Evolutionary conservation across 2,888 invertebrate genomes (phyloP).

Genomic region (Mythimna ferrago): DNA sequence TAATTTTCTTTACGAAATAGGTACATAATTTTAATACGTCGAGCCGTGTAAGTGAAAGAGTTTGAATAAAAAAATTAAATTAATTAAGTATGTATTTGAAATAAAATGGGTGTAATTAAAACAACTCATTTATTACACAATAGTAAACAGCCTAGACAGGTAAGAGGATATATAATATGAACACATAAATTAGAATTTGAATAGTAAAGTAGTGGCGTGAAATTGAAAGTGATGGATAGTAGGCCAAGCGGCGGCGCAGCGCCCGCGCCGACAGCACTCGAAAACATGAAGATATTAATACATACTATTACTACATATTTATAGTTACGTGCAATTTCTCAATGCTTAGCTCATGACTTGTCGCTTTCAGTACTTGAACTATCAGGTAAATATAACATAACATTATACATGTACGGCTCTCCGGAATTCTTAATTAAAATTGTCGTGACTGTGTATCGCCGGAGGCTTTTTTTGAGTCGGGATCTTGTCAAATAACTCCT

Average conservation of each 20-base stretch:
- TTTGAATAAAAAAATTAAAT: background rate
- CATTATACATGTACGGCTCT: too few species aligned
- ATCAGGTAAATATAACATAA: too few species aligned
- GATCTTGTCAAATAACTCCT: too few species aligned
- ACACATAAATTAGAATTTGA: conserved; percentile 9
- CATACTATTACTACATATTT: conserved; percentile 20
- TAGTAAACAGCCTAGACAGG: background rate
- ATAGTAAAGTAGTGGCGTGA: conserved; percentile 21
- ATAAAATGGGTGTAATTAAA: background rate
- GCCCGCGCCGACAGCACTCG: conserved; percentile 10
- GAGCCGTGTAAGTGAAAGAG: background rate
- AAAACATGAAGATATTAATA: background rate
- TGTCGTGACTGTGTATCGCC: too few species aligned
- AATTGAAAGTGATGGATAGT: conserved; percentile 48
- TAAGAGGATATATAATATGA: conserved; percentile 2
- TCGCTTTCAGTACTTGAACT: too few species aligned
- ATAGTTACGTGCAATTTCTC: background rate
- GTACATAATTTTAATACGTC: too few species aligned
- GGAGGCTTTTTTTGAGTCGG: too few species aligned
- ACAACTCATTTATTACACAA: conserved; percentile 3
- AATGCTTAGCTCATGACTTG: background rate
- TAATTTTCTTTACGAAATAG: too few species aligned
- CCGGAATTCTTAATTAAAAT: too few species aligned
- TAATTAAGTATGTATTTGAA: background rate
- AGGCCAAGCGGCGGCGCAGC: conserved; percentile 8